phyloP scores from a whole-genome alignment of 2,113 vertebrate species.

The Phrynosoma platyrhinos region DNA sequence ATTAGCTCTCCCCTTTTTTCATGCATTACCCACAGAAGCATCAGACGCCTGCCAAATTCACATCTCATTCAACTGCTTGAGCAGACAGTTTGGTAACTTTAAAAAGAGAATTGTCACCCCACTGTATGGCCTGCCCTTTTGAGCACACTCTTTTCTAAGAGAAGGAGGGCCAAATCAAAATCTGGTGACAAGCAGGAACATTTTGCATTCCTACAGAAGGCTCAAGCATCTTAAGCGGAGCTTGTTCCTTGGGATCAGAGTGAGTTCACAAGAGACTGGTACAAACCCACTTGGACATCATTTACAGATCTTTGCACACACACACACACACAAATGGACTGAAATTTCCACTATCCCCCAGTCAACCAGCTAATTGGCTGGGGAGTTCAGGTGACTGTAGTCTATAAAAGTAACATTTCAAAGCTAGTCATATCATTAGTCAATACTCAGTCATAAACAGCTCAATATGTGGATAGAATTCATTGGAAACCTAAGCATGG shows the following conservation, averaged over 20 bases:
- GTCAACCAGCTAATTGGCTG: no score
- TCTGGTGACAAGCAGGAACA: background rate
- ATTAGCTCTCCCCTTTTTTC: background rate
- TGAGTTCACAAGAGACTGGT: background rate
- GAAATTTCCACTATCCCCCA: no score
- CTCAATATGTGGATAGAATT: background rate
- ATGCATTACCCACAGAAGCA: background rate
- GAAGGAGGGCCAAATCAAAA: background rate
- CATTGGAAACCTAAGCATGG: background rate
- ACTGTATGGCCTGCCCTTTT: background rate
- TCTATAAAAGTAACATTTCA: no score
- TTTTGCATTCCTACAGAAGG: background rate
- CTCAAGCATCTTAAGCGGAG: background rate
- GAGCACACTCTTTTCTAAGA: background rate
- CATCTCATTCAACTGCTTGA: conserved; percentile 9
- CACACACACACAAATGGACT: no score
- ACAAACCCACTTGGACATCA: background rate
- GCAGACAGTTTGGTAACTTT: conserved; percentile 15
- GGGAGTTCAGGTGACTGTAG: no score
- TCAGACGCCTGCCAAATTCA: background rate
- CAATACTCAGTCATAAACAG: background rate
- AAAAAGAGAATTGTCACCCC: background rate
- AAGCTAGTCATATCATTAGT: background rate
- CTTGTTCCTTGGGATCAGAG: background rate
- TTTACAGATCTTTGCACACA: no score